Percentiles rank a stretch among this genome's conserved stretches.
Conservation (phyloP, 2,888 invertebrate species). For the Hyalella azteca region DNA sequence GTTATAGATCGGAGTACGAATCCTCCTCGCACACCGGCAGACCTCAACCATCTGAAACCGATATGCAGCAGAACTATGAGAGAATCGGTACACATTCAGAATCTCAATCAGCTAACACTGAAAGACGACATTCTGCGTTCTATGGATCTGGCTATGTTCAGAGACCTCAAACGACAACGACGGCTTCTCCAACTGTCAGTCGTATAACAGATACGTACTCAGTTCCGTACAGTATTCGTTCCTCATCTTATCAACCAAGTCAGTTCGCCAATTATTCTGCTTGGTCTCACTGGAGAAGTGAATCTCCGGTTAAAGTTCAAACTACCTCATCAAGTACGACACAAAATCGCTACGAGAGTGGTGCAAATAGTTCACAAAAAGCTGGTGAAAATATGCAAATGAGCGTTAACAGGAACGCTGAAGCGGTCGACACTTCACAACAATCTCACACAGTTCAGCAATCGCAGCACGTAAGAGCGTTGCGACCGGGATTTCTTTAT, state of each 20-base stretch:
- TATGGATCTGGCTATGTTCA: conserved; percentile 32
- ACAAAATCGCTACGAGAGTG: not conserved
- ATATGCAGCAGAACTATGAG: not conserved
- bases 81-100: not conserved
- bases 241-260: conserved; percentile 16
- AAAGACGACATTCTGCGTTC: not conserved
- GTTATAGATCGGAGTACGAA: not conserved
- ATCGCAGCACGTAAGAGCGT: not conserved
- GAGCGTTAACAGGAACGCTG: not conserved
- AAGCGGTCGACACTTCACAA: not conserved
- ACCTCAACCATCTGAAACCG: not conserved
- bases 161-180: not conserved
- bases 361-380: not conserved
- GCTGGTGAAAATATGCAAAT: not conserved
- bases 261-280: not conserved
- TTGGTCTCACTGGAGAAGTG: conserved; percentile 24
- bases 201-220: conserved; percentile 31
- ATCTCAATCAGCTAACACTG: not conserved
- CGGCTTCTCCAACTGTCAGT: not conserved
- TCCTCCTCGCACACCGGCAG: not conserved
- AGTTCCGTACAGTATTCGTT: conserved; percentile 20
- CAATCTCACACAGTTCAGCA: not conserved
- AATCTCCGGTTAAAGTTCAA: not conserved
- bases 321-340: not conserved
- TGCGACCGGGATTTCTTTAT: conserved; percentile 2